These are phyloP conservation scores for Tanytarsus gracilentus DNA, from an alignment of 2,888 invertebrate species.

Conservation along the genomic window DNA sequence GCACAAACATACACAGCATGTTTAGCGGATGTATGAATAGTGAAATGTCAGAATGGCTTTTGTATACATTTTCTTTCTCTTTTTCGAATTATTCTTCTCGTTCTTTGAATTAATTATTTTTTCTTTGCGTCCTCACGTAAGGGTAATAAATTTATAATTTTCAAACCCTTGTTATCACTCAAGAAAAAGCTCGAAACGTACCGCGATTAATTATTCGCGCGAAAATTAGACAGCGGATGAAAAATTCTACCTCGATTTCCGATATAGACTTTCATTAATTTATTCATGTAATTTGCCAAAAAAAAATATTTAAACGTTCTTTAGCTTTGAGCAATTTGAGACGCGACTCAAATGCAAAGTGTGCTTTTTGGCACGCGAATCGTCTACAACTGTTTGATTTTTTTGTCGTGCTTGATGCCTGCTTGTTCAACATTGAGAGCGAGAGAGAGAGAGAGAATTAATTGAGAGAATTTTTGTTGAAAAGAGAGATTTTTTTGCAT, in stretches of 20 bases:
- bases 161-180: too few relatives aligned
- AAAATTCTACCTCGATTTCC: background rate
- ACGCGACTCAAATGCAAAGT: constrained; percentile 4
- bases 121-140: too few relatives aligned
- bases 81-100: too few relatives aligned
- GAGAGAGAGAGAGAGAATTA: background rate
- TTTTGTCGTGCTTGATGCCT: background rate
- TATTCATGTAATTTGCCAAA: background rate
- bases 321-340: background rate
- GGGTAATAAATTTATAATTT: too few relatives aligned
- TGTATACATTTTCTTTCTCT: constrained; percentile 1
- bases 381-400: constrained; percentile 16
- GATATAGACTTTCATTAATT: background rate
- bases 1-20: background rate
- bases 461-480: background rate
- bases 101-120: too few relatives aligned
- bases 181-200: background rate
- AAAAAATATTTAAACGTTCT: too few relatives aligned
- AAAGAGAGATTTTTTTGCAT: background rate
- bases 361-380: constrained; percentile 29
- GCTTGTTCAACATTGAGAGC: background rate
- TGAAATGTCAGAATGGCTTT: constrained; percentile 1
- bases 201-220: background rate
- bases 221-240: too few relatives aligned
- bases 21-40: background rate